These are phyloP conservation scores for Oncorhynchus keta DNA, from an alignment of 2,113 vertebrate species.

Conservation along the genomic window DNA sequence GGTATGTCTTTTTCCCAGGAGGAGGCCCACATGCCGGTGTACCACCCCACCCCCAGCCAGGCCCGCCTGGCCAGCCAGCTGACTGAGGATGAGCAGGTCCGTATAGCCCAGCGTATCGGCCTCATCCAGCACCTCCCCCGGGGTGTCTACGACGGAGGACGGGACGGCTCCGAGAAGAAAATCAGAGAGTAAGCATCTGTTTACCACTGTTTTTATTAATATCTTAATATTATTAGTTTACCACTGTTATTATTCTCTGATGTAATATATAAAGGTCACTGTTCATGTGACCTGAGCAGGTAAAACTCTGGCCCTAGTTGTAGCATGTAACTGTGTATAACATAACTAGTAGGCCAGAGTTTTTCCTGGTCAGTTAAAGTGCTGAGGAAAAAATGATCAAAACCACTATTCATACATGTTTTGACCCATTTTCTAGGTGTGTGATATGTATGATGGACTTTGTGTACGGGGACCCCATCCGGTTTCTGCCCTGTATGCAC, in stretches of 20 bases:
- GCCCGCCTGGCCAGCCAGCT: conserved; percentile 94
- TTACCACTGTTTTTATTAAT: background rate
- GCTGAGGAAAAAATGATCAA: background rate
- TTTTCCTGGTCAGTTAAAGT: background rate
- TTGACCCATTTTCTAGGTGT: conserved; percentile 73
- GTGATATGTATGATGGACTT: conserved; percentile 99
- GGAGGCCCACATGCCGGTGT: conserved; percentile 87
- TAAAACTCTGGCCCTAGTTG: background rate
- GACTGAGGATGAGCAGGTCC: conserved; percentile 97
- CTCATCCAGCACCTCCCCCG: conserved; percentile 98
- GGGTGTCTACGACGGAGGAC: conserved; percentile 94
- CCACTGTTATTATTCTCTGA: no score
- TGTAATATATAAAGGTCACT: background rate
- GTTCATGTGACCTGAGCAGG: background rate
- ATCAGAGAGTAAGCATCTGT: conserved; percentile 89
- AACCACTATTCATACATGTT: background rate
- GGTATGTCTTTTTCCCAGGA: conserved; percentile 72
- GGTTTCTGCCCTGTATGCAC: conserved; percentile 99
- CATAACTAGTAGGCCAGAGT: background rate
- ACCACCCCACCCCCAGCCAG: conserved; percentile 90
- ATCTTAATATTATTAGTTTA: no score
- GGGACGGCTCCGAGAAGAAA: conserved; percentile 96
- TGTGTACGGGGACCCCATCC: conserved; percentile 96
- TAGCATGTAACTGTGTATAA: background rate
- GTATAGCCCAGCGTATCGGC: conserved; percentile 96